Conservation (phyloP, 2,888 invertebrate genomes). For the Priocnemis perturbator region DNA sequence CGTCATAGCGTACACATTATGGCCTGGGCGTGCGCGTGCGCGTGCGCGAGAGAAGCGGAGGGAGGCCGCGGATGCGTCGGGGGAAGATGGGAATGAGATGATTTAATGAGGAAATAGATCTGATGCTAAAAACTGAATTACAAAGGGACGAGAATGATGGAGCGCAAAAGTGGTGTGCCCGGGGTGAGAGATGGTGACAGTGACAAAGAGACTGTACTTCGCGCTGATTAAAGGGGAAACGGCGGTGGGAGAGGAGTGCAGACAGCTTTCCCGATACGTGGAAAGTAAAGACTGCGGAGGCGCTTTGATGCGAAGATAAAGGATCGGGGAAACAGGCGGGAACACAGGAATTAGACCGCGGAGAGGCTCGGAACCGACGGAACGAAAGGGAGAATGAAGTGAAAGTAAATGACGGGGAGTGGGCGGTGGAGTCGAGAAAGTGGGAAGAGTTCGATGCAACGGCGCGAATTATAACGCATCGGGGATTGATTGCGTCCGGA, state of each 20-base stretch:
- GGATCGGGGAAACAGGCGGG: neutral
- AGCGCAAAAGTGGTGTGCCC: too few relatives aligned
- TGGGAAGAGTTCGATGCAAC: neutral
- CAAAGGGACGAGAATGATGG: too few relatives aligned
- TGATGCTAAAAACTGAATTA: too few relatives aligned
- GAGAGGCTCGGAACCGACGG: neutral
- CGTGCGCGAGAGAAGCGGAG: neutral
- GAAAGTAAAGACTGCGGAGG: too few relatives aligned
- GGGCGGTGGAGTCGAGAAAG: neutral
- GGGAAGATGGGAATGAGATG: neutral
- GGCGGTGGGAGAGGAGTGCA: too few relatives aligned
- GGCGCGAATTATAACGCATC: constrained; percentile 50
- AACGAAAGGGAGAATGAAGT: constrained; percentile 1
- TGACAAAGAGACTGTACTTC: too few relatives aligned
- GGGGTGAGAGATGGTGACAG: too few relatives aligned
- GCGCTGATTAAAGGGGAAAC: too few relatives aligned
- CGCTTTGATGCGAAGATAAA: constrained; percentile 1
- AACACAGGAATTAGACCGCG: constrained; percentile 1
- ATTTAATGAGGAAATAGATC: too few relatives aligned
- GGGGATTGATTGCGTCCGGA: constrained; percentile 61
- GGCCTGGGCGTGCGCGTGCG: neutral
- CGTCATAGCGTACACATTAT: neutral
- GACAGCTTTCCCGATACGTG: too few relatives aligned
- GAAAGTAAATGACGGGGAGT: neutral
- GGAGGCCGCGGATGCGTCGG: neutral